Conservation (phyloP, 2,888 invertebrate genomes). For the Drosophila fulvimacula region DNA sequence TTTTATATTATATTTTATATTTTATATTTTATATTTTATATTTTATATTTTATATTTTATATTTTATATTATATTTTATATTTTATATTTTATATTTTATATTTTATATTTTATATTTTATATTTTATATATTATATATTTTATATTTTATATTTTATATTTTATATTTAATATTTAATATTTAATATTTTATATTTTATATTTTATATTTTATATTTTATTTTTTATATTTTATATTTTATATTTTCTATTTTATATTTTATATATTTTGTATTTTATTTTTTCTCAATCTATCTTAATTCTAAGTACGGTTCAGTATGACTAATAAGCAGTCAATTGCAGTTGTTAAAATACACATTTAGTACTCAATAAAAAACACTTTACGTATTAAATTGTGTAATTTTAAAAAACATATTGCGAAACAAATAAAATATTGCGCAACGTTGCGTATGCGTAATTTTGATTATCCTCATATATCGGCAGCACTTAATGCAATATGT, state of each 20-base stretch:
- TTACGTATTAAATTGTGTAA: too few relatives aligned
- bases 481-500: slow-evolving; percentile 1
- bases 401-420: neutral
- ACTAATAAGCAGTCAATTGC: neutral
- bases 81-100: neutral
- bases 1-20: neutral
- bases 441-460: slow-evolving; percentile 12
- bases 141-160: slow-evolving; percentile 1
- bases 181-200: neutral
- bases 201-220: neutral
- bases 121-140: neutral
- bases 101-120: neutral
- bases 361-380: neutral
- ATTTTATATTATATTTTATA: slow-evolving; percentile 1
- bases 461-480: neutral
- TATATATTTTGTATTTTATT: neutral
- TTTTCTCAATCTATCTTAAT: neutral
- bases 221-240: neutral
- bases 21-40: neutral
- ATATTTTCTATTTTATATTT: neutral
- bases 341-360: neutral
- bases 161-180: neutral
- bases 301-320: neutral
- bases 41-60: neutral
- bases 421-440: neutral